Base-by-base conservation (phyloP, 2,797 vertebrate genomes). In the Phylloscopus collybita region DNA sequence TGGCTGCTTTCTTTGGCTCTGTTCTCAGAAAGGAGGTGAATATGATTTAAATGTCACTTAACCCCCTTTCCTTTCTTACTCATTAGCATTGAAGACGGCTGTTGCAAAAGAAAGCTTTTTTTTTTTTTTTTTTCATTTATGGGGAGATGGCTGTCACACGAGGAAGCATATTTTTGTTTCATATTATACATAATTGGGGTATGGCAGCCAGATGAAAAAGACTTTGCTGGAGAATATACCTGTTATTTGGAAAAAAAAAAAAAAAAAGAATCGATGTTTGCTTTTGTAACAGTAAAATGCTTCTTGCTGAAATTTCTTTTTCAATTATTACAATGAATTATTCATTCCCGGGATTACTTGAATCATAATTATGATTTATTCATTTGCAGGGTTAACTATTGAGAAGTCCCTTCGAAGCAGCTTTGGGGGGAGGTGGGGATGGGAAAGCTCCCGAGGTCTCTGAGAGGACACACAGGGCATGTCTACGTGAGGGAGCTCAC, bases 311-410 rank as follows among this genome's bases (percentile, higher is more conserved):
- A 70, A 90, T 66, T 90, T 29, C 16, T 90, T 96, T 94, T 95
- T 80, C 92, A 70, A 44, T 87, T 53, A 79, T 86, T 87, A 74
- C 19, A 74, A 85, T 81, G 61, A 96, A 95, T 94, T 91, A 90
- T 87, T 95, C 60, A 82, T 95, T 89, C 44, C 22, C 3, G 5
- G 40, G 54, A 76, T 93, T 71, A 36, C 85, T 97, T 90, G 75
- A 73, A 56, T 93, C 32, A 70, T 51, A 40, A 49, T 90, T 90
- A 69, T 50, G 59, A 76, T 95, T 92, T 96, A 92, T 90, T 88
- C 76, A 79, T n/a, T 44, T 20, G 27, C 20, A 9, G 64, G 42
- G 80, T 80, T 72, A 71, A 70, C 67, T 90, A 27, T 38, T 82
- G 78, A 90, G 47, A 74, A 92, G 76, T 12, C 83, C 38, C 83